Evolutionary conservation across 2,797 vertebrate species (phyloP).

Genomic region (Enteromius mattozi): DNA sequence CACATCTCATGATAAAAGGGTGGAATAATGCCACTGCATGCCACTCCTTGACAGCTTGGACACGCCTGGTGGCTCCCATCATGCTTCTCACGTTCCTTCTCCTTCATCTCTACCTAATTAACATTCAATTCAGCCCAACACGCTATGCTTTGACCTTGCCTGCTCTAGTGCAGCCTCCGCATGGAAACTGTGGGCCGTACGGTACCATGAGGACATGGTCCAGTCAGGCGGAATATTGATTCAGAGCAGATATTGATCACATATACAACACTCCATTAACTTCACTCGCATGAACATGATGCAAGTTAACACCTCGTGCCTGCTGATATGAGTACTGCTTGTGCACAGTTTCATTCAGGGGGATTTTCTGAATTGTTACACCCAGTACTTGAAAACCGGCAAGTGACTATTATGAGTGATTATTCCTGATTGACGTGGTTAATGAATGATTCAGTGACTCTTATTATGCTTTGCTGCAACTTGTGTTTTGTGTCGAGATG

Average conservation of each 20-base stretch:
- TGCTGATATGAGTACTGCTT: conserved; percentile 2
- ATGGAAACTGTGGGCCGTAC: conserved; percentile 29
- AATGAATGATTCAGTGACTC: neutral
- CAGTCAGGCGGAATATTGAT: conserved; percentile 38
- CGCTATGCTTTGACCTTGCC: conserved; percentile 29
- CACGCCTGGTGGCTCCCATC: conserved; percentile 15
- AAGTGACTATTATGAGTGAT: neutral
- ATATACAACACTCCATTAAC: conserved; percentile 44
- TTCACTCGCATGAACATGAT: conserved; percentile 9
- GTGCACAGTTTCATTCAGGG: neutral
- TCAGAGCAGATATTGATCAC: conserved; percentile 24
- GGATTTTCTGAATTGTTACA: neutral
- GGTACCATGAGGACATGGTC: conserved; percentile 6
- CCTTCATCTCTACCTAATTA: conserved; percentile 23
- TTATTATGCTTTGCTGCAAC: neutral
- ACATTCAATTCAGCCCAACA: neutral
- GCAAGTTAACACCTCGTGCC: neutral
- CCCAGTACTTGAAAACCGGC: neutral
- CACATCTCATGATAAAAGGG: neutral
- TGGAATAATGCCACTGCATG: neutral
- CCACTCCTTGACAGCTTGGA: neutral
- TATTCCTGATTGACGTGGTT: neutral
- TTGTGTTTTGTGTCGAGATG: neutral
- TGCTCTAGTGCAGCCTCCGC: neutral
- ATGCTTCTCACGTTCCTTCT: conserved; percentile 7